Evolutionary conservation across 2,797 vertebrate genomes (phyloP).

Genomic region (Sciaenops ocellatus): DNA sequence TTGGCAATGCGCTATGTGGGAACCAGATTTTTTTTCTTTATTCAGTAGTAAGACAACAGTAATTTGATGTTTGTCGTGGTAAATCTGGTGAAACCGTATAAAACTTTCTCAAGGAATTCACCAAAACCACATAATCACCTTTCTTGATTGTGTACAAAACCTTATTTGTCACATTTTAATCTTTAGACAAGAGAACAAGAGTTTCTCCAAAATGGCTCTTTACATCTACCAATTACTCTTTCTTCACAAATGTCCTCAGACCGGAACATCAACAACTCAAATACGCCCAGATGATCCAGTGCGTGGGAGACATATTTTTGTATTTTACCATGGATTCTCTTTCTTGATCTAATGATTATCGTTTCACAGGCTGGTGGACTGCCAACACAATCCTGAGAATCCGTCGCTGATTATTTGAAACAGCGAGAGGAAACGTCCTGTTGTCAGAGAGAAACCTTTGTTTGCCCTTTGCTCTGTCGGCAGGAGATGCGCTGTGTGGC

Average conservation of each 20-base stretch:
- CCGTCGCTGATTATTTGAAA: constrained; percentile 9
- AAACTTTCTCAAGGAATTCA: constrained; percentile 44
- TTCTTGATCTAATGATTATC: constrained; percentile 51
- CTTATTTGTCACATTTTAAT: constrained; percentile 16
- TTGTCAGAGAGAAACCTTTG: not conserved
- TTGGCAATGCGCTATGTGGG: constrained; percentile 29
- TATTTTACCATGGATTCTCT: constrained; percentile 39
- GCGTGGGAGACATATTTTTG: constrained; percentile 48
- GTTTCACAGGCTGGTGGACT: constrained; percentile 22
- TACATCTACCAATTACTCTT: constrained; percentile 38
- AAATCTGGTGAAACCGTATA: constrained; percentile 34
- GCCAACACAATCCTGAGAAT: constrained; percentile 48
- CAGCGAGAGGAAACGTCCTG: constrained; percentile 9
- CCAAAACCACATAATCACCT: constrained; percentile 11
- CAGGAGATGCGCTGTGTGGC: not conserved
- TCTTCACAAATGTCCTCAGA: constrained; percentile 37
- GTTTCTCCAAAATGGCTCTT: not conserved
- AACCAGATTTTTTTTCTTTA: constrained; percentile 28
- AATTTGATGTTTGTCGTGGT: constrained; percentile 38
- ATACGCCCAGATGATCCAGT: constrained; percentile 39
- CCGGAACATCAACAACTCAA: constrained; percentile 55
- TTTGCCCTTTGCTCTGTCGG: not conserved
- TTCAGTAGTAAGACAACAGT: constrained; percentile 29
- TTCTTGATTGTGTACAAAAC: constrained; percentile 7
- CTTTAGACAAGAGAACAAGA: constrained; percentile 15